These are phyloP conservation scores for Passer domesticus DNA, from an alignment of 2,113 vertebrate species.

Conservation along the genomic window DNA sequence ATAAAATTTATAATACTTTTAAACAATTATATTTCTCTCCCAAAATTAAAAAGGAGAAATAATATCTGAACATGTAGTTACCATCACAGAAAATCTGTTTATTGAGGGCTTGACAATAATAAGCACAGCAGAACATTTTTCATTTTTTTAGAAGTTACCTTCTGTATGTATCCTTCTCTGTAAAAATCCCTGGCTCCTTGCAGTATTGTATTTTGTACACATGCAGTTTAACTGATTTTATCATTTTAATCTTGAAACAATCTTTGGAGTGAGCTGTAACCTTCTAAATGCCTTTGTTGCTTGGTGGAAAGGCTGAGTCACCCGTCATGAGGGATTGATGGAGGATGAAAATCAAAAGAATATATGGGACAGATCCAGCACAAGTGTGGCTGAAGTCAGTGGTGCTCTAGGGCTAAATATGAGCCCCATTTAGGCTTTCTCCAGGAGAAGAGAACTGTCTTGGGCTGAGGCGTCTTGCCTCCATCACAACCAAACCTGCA, in stretches of 20 bases:
- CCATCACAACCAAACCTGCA: not conserved
- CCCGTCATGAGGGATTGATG: not conserved
- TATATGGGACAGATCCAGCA: not conserved
- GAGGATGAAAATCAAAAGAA: not conserved
- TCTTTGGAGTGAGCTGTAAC: not conserved
- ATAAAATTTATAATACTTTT: not conserved
- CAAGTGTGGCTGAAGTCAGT: not conserved
- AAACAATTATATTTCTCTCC: not conserved
- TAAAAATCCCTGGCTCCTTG: not conserved
- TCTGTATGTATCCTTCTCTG: not conserved
- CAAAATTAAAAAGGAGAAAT: not conserved
- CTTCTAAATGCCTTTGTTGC: not conserved
- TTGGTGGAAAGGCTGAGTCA: slow-evolving; percentile 4
- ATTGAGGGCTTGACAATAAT: not conserved
- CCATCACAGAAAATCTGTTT: not conserved
- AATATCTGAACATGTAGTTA: not conserved
- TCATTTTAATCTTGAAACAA: not conserved
- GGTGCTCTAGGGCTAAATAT: not conserved
- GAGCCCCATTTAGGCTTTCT: not conserved
- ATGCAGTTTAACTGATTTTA: not conserved
- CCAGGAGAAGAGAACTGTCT: not conserved
- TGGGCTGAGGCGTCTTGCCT: not conserved
- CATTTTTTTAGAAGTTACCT: not conserved
- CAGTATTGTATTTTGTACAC: not conserved
- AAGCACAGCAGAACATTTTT: not conserved